These are phyloP conservation scores for Rosalia funebris DNA, from an alignment of 2,888 invertebrate genomes.

Conservation along the genomic window DNA sequence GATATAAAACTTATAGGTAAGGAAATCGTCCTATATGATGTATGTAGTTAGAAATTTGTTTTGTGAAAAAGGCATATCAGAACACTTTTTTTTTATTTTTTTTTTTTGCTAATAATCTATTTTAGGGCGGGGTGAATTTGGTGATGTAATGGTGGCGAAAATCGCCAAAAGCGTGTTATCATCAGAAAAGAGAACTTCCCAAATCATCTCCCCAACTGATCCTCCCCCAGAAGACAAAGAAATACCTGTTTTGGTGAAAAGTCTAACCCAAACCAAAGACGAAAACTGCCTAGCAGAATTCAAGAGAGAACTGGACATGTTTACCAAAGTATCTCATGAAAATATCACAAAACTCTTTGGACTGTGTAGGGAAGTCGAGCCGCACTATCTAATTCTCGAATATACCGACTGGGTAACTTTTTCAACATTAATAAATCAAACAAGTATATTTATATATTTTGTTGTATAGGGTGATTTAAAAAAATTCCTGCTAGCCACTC, in stretches of 20 bases:
- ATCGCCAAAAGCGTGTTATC: constrained; percentile 53
- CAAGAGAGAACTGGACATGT: constrained; percentile 87
- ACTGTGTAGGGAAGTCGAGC: constrained; percentile 84
- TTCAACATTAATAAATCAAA: not conserved
- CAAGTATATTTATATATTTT: constrained; percentile 28
- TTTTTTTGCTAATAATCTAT: too few species aligned
- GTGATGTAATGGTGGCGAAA: constrained; percentile 86
- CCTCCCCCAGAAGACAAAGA: constrained; percentile 63
- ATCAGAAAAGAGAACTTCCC: constrained; percentile 49
- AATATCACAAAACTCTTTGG: constrained; percentile 83
- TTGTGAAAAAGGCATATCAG: too few species aligned
- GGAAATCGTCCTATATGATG: constrained; percentile 1
- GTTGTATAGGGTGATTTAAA: constrained; percentile 85
- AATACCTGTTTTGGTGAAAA: constrained; percentile 77
- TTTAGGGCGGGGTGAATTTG: constrained; percentile 84
- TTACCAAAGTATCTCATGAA: constrained; percentile 83
- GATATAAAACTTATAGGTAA: constrained; percentile 71
- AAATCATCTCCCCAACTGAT: constrained; percentile 48
- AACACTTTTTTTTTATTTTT: too few species aligned
- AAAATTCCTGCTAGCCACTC: constrained; percentile 82
- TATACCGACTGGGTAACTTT: constrained; percentile 95
- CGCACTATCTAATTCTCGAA: constrained; percentile 88
- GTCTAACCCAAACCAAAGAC: constrained; percentile 79
- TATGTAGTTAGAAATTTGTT: too few species aligned
- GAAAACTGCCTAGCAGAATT: constrained; percentile 84